Evolutionary conservation across 2,113 vertebrate species (phyloP).

Genomic region (Datnioides undecimradiatus): DNA sequence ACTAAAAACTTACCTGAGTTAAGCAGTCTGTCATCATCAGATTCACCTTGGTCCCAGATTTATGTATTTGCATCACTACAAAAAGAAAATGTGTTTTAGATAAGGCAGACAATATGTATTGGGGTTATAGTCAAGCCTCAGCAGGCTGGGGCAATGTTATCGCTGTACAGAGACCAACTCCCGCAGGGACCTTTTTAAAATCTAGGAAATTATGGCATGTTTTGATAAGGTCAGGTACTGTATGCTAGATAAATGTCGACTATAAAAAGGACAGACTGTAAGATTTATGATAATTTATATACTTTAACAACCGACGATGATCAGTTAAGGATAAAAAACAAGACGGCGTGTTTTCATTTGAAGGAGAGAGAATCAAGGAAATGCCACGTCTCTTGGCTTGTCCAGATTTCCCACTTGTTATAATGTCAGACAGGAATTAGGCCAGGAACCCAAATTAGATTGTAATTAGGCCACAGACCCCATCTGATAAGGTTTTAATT

Average conservation of each 20-base stretch:
- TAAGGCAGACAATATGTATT: neutral
- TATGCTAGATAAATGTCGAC: too few relatives aligned
- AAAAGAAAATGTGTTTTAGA: neutral
- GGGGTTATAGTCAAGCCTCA: neutral
- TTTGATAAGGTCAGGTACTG: conserved; percentile 8
- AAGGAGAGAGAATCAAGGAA: neutral
- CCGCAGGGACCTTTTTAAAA: neutral
- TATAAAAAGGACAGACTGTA: too few relatives aligned
- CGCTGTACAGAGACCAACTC: neutral
- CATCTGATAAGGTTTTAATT: conserved; percentile 24
- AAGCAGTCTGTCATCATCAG: neutral
- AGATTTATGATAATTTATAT: neutral
- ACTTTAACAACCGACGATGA: neutral
- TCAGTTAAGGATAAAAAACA: neutral
- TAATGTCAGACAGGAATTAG: conserved; percentile 28
- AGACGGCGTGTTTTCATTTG: neutral
- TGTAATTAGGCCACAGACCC: conserved; percentile 31
- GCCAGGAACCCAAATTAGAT: conserved; percentile 40
- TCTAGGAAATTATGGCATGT: neutral
- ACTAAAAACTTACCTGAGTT: neutral
- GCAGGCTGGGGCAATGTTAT: neutral
- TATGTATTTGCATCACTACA: neutral
- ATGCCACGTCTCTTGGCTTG: neutral
- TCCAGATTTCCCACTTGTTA: neutral
- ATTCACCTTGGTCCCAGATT: neutral